Evolutionary conservation across 2,113 vertebrate genomes (phyloP), one percentile per base, ranked within the genome.

Genomic region (Syrmaticus mikado): DNA sequence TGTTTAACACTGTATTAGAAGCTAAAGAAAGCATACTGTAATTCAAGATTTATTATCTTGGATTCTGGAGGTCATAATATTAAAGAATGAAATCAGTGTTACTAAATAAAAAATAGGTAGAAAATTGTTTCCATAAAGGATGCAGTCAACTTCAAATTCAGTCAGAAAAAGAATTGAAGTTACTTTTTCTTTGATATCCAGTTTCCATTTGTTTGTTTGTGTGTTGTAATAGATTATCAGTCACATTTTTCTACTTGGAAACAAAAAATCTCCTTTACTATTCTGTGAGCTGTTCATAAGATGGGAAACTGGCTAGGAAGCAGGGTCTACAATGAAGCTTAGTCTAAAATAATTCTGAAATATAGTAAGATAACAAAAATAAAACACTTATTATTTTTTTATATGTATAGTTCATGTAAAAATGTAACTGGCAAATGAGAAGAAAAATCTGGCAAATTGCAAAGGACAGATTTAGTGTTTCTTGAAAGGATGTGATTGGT

Each of bases 81-180:
- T 89, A 30, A 73, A 89, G 28, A 38, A 34, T 91, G 27, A 80
- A 86, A 82, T 60, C 20, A 40, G 30, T 55, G 27, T 41, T 83
- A 65, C 15, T 55, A 28, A 71, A 62, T 68, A 50, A 74, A 82
- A 67, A 58, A 81, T 58, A 81, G 28, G 50, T 34, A 70, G 21
- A 53, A 79, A 96, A 64, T 74, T 92, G 30, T 5, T 95, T 96
- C 38, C 40, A 46, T 10, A 76, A 67, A 64, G 13, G 24, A n/a
- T 58, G 22, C 14, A 67, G 15, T 74, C 24, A 34, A 19, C 64
- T 87, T 82, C 30, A 79, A 62, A 45, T 45, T 21, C 32, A 27
- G 43, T 46, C 57, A 52, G 40, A 38, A 61, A 46, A 92, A 80
- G 18, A 36, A 3, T 17, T 68, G n/a, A 36, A 45, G 11, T 7